Evolutionary conservation across 2,113 vertebrate genomes (phyloP).

Genomic region (Proterorhinus semilunaris): DNA sequence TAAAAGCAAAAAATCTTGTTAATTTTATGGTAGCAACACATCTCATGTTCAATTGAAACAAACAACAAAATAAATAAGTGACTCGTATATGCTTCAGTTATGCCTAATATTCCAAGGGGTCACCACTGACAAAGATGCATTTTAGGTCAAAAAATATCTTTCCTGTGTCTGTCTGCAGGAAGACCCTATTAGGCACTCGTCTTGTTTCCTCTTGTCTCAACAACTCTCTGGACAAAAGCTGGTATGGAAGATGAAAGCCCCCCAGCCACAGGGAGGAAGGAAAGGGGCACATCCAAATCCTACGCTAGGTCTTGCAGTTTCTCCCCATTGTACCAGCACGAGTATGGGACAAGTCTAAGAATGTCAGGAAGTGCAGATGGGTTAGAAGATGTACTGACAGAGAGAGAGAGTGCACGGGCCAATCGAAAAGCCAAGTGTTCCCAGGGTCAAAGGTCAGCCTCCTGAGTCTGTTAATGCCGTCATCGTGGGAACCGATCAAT

Average conservation of each 20-base stretch:
- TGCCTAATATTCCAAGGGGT: neutral
- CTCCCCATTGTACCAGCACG: slow-evolving; percentile 13
- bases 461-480: slow-evolving; percentile 85
- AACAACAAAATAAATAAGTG: too few species aligned
- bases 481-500: slow-evolving; percentile 89
- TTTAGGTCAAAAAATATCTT: slow-evolving; percentile 7
- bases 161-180: slow-evolving; percentile 27
- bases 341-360: slow-evolving; percentile 30
- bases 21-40: too few species aligned
- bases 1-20: too few species aligned
- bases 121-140: neutral
- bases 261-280: slow-evolving; percentile 49
- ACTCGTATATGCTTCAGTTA: neutral
- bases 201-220: slow-evolving; percentile 31
- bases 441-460: slow-evolving; percentile 83
- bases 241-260: slow-evolving; percentile 12
- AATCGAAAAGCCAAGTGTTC: slow-evolving; percentile 75
- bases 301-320: slow-evolving; percentile 22
- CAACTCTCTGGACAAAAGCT: slow-evolving; percentile 21
- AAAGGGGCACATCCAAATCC: slow-evolving; percentile 56
- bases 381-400: slow-evolving; percentile 36
- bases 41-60: too few species aligned
- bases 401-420: slow-evolving; percentile 62
- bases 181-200: slow-evolving; percentile 25
- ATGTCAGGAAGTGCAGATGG: slow-evolving; percentile 33